Percentiles rank a stretch among this genome's conserved stretches.
These are phyloP conservation scores for Hippopotamus amphibius DNA, from an alignment of 2,113 vertebrate genomes.

Conservation along the genomic window DNA sequence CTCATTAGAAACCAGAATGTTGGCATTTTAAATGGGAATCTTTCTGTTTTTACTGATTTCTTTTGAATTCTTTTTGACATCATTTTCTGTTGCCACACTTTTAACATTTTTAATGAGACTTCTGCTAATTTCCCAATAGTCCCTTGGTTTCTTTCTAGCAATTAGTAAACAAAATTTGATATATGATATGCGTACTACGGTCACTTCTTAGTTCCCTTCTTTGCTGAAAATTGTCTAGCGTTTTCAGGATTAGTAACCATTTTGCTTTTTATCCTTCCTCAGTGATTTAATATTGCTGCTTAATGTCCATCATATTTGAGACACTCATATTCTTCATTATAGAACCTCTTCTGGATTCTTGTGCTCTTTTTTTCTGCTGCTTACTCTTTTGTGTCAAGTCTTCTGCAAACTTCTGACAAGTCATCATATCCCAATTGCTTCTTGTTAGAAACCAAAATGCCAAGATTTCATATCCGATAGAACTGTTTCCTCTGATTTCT, in stretches of 20 bases:
- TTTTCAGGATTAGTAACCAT: neutral
- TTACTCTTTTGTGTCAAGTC: neutral
- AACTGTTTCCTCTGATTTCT: neutral
- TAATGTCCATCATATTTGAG: neutral
- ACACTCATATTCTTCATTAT: neutral
- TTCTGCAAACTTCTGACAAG: neutral
- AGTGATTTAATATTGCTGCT: neutral
- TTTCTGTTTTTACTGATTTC: neutral
- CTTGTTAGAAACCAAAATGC: conserved; percentile 8
- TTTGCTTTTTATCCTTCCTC: neutral
- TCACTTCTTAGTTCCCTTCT: neutral
- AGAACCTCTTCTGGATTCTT: neutral
- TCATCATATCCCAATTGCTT: neutral
- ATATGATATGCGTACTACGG: too few relatives aligned
- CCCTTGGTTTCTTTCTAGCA: conserved; percentile 8
- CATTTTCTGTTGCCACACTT: neutral
- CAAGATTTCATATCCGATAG: neutral
- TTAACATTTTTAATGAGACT: neutral
- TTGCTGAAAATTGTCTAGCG: neutral
- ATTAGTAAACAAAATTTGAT: neutral
- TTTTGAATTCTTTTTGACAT: neutral
- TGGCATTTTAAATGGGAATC: neutral
- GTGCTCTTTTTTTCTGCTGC: neutral
- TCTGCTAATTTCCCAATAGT: conserved; percentile 18
- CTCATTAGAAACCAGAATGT: neutral